Evolutionary conservation across 2,797 vertebrate genomes (phyloP).

Genomic region (Ciconia nigra): DNA sequence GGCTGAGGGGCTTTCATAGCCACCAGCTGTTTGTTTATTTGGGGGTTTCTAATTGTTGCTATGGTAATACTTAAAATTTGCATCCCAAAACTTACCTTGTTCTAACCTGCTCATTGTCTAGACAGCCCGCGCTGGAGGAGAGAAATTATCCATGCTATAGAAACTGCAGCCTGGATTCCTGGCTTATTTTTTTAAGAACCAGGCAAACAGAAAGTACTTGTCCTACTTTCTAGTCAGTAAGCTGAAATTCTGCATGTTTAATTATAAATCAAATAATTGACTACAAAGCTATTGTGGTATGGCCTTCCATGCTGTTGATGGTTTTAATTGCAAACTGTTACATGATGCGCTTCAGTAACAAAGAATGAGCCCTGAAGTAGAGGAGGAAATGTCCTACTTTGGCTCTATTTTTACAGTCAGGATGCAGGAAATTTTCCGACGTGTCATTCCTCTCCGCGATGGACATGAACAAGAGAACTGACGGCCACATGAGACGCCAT

Average conservation of each 20-base stretch:
- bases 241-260: conserved; percentile 61
- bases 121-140: conserved; percentile 13
- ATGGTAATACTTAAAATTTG: conserved; percentile 58
- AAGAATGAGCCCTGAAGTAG: conserved; percentile 30
- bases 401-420: conserved; percentile 13
- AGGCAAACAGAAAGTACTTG: conserved; percentile 33
- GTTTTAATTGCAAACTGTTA: conserved; percentile 44
- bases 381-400: conserved; percentile 42
- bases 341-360: conserved; percentile 35
- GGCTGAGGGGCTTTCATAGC: conserved; percentile 12
- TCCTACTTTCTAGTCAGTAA: conserved; percentile 60
- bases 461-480: neutral
- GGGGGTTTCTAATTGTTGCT: conserved; percentile 41
- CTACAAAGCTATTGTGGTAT: conserved; percentile 55
- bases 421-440: neutral
- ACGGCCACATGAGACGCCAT: neutral
- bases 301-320: conserved; percentile 40
- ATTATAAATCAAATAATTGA: conserved; percentile 68
- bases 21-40: conserved; percentile 35
- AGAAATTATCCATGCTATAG: conserved; percentile 3
- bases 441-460: neutral
- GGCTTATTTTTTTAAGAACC: neutral
- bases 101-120: conserved; percentile 57
- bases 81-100: conserved; percentile 42
- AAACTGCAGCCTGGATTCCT: conserved; percentile 33